phyloP scores from a whole-genome alignment of 2,113 vertebrate species.

The Aptenodytes patagonicus region DNA sequence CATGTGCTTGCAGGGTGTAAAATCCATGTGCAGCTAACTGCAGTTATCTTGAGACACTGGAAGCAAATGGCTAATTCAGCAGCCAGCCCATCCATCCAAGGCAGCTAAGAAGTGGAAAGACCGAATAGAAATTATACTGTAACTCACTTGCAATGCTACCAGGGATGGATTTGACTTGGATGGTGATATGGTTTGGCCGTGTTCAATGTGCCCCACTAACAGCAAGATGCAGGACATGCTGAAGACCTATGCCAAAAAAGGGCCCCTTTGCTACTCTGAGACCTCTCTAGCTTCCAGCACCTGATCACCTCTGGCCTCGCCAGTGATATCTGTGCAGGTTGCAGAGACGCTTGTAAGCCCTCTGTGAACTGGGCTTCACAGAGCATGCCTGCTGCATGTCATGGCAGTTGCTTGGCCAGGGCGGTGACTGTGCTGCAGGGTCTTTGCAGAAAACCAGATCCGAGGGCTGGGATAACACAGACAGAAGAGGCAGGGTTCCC shows the following conservation, averaged over 20 bases:
- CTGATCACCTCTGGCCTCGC: neutral
- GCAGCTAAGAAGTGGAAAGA: neutral
- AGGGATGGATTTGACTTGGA: neutral
- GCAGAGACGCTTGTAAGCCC: neutral
- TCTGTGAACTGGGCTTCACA: neutral
- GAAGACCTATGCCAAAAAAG: neutral
- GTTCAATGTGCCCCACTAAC: neutral
- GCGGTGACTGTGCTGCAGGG: neutral
- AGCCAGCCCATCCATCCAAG: neutral
- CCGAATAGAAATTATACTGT: neutral
- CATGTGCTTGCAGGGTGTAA: neutral
- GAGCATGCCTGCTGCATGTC: neutral
- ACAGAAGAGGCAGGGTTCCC: neutral
- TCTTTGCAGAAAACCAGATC: neutral
- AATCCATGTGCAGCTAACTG: neutral
- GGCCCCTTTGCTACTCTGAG: neutral
- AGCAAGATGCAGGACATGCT: neutral
- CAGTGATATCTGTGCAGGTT: neutral
- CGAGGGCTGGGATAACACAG: neutral
- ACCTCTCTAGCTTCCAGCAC: neutral
- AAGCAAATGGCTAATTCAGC: neutral
- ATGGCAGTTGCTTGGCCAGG: neutral
- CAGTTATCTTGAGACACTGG: neutral
- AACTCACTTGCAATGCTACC: neutral
- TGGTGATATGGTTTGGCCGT: neutral